These are phyloP conservation scores for Bombus consobrinus DNA, from an alignment of 1,140 invertebrate species.

Conservation along the genomic window DNA sequence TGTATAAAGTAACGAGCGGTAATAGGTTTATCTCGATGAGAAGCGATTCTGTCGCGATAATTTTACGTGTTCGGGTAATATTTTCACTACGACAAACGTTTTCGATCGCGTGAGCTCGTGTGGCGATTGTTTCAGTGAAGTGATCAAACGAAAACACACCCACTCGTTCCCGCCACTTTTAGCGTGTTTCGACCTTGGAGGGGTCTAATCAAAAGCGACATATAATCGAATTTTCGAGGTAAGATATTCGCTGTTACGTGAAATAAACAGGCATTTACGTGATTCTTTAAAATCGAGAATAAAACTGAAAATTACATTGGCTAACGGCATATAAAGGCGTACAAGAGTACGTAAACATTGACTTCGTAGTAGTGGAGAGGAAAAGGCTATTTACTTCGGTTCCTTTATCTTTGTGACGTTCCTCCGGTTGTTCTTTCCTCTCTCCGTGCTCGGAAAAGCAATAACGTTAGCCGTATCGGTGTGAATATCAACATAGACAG, in stretches of 20 bases:
- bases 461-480: not conserved
- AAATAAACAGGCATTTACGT: not conserved
- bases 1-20: not conserved
- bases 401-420: not conserved
- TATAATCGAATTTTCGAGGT: not conserved
- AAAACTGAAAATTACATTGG: not conserved
- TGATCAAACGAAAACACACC: too few species aligned
- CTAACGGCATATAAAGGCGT: too few species aligned
- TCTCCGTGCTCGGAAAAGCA: not conserved
- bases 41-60: not conserved
- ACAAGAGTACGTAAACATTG: not conserved
- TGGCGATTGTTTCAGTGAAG: not conserved
- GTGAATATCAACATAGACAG: constrained; percentile 4
- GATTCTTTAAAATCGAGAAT: not conserved
- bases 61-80: not conserved
- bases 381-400: not conserved
- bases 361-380: too few species aligned
- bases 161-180: too few species aligned
- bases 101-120: not conserved
- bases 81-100: not conserved
- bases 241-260: not conserved
- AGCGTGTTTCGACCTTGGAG: too few species aligned
- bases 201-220: not conserved
- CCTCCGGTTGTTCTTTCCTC: not conserved
- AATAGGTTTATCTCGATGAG: not conserved